A percentile compares a stretch with the other conserved stretches of the same genome.
phyloP scores from a whole-genome alignment of 1,140 invertebrate genomes.

The Drosophila sturtevanti region DNA sequence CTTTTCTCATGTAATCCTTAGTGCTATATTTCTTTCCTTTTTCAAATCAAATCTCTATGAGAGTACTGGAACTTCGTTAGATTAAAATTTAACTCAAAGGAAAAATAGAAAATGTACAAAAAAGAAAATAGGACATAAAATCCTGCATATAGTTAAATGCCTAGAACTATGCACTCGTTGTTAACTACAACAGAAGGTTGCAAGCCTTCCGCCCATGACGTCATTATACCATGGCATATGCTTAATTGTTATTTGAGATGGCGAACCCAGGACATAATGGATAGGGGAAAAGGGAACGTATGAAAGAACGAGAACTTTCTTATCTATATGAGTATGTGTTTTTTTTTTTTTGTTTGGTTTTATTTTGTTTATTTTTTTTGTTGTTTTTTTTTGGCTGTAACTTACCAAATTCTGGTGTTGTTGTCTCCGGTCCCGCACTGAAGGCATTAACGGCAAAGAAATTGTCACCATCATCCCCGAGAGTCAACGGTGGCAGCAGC shows the following conservation, averaged over 20 bases:
- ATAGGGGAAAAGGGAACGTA: not conserved
- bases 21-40: too few relatives aligned
- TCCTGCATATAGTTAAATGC: not conserved
- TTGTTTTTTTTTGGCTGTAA: conserved; percentile 14
- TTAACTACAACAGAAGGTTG: not conserved
- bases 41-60: not conserved
- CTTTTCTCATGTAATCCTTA: too few relatives aligned
- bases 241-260: conserved; percentile 2
- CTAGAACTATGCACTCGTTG: not conserved
- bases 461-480: conserved; percentile 77
- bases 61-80: not conserved
- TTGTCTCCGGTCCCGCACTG: conserved; percentile 79
- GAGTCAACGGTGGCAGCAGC: conserved; percentile 56
- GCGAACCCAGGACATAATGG: not conserved
- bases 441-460: conserved; percentile 79
- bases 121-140: not conserved
- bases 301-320: conserved; percentile 25
- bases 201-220: not conserved
- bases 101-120: not conserved
- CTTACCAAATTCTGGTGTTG: conserved; percentile 81
- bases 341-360: too few relatives aligned
- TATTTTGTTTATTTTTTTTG: not conserved
- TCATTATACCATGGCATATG: conserved; percentile 2
- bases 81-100: not conserved
- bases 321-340: conserved; percentile 15